Base-by-base conservation (phyloP, 1,140 invertebrate species). In the Triops cancriformis region DNA sequence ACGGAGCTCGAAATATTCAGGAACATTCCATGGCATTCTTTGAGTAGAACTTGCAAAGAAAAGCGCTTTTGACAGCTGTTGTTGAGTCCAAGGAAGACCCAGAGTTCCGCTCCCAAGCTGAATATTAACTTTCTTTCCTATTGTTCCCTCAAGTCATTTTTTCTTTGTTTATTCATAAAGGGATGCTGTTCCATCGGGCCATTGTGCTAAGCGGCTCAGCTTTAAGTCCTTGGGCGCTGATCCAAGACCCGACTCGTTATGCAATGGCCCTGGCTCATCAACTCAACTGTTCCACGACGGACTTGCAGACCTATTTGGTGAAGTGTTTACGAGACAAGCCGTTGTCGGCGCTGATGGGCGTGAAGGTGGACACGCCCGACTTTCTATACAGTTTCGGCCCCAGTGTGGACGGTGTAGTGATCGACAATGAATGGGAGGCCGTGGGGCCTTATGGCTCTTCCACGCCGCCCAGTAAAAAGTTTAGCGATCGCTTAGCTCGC, bases 131-230 rank as follows among this genome's bases (percentile, higher is more conserved):
- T 74, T 31, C 26, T 73, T 37, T 72, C 28, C 9, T 80, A 27
- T 72, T 77, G 45, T 73, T 41, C 45, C 27, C 51, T 11, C 11
- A 5, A 64, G n/a, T 1, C 0, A 64, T 64, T 23, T 64, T 23
- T 64, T 64, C 45, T 64, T 64, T 14, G 14, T 64, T 64, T 64
- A 23, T 45, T 72, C 31, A 80, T 88, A 1, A 87, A 95, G 93
- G 92, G 82, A 87, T 93, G 27, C 88, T 98, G 45, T 98, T 98
- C 85, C 94, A 97, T 84, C 91, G 95, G 80, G 94, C 94, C 7
- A 91, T 98, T 77, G 87, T 98, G 28, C 96, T 98, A 93, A 96
- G 94, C 27, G 97, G 97, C 0, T 96, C 96, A 23, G 96, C 96
- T 0, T 87, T 98, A 42, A 94, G 94, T 80, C 94, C 94, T 0